These are phyloP conservation scores for Coecobrya sp. DNA, from an alignment of 2,888 invertebrate species.

Conservation along the genomic window DNA sequence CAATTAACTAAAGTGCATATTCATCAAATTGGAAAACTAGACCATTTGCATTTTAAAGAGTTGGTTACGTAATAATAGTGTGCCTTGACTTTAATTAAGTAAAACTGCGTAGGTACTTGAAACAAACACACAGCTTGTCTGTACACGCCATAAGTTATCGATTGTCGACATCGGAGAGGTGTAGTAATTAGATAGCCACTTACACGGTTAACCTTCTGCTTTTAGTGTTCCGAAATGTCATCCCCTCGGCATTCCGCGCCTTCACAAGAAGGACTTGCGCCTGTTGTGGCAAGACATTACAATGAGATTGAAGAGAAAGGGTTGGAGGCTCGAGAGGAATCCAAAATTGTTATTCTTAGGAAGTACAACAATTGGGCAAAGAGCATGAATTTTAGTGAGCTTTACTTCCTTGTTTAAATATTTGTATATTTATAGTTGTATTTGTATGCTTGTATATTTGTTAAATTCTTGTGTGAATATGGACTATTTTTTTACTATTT, in stretches of 20 bases:
- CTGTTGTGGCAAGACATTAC: slow-evolving; percentile 96
- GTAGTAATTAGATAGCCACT: too few species aligned
- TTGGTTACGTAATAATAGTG: too few species aligned
- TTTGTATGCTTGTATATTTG: slow-evolving; percentile 11
- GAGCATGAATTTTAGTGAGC: slow-evolving; percentile 96
- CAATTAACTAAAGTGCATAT: too few species aligned
- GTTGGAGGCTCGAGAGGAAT: slow-evolving; percentile 93
- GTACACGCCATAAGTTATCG: too few species aligned
- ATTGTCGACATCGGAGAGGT: too few species aligned
- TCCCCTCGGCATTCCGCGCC: neutral
- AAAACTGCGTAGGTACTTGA: too few species aligned
- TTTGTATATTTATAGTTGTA: too few species aligned
- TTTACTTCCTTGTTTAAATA: neutral
- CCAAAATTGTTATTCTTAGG: slow-evolving; percentile 96
- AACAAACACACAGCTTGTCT: too few species aligned
- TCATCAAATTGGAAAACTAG: too few species aligned
- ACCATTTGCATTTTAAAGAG: too few species aligned
- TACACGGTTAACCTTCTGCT: too few species aligned
- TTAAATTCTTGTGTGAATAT: neutral
- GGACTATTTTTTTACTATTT: neutral
- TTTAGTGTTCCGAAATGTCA: neutral
- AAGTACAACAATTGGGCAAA: slow-evolving; percentile 99
- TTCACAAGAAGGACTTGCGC: slow-evolving; percentile 68
- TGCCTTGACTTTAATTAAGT: too few species aligned
- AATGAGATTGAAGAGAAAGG: slow-evolving; percentile 96